phyloP scores from a whole-genome alignment of 2,888 invertebrate genomes.

The Agriopis marginaria region DNA sequence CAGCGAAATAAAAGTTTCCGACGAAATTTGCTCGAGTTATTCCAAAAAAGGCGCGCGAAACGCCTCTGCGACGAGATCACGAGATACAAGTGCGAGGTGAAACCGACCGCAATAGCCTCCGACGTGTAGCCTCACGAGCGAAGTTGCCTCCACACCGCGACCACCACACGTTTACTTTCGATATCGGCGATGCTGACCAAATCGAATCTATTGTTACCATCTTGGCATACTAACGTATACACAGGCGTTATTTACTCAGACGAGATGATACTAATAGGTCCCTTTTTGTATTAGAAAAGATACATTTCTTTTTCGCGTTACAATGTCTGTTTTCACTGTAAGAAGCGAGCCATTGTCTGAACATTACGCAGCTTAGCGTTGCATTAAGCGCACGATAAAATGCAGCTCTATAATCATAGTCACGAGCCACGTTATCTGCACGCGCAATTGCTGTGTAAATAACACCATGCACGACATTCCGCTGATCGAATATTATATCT shows the following conservation, averaged over 20 bases:
- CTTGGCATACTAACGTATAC: conserved; percentile 30
- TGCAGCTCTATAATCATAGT: conserved; percentile 73
- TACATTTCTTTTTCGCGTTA: conserved; percentile 68
- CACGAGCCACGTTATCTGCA: conserved; percentile 72
- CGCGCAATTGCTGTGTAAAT: conserved; percentile 74
- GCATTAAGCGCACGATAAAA: conserved; percentile 75
- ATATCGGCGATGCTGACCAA: conserved; percentile 50
- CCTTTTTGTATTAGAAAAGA: conserved; percentile 51
- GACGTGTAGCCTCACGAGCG: conserved; percentile 50
- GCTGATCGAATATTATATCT: conserved; percentile 55
- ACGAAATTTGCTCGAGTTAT: conserved; percentile 85
- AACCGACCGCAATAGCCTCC: conserved; percentile 79
- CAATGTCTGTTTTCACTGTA: conserved; percentile 65
- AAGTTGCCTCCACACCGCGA: conserved; percentile 46
- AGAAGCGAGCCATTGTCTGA: conserved; percentile 68
- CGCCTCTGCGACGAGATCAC: conserved; percentile 76
- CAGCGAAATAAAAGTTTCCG: conserved; percentile 81
- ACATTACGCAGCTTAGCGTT: conserved; percentile 71
- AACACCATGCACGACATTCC: conserved; percentile 71
- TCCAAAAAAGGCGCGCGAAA: conserved; percentile 82
- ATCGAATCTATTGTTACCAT: conserved; percentile 44
- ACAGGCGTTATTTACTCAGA: conserved; percentile 18
- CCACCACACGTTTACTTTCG: conserved; percentile 61
- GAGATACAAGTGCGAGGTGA: conserved; percentile 79
- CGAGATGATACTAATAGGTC: conserved; percentile 36